Percentiles rank a stretch among this genome's conserved stretches.
These are phyloP conservation scores for Thoracochromis brauschi DNA, from an alignment of 2,113 vertebrate species.

Conservation along the genomic window DNA sequence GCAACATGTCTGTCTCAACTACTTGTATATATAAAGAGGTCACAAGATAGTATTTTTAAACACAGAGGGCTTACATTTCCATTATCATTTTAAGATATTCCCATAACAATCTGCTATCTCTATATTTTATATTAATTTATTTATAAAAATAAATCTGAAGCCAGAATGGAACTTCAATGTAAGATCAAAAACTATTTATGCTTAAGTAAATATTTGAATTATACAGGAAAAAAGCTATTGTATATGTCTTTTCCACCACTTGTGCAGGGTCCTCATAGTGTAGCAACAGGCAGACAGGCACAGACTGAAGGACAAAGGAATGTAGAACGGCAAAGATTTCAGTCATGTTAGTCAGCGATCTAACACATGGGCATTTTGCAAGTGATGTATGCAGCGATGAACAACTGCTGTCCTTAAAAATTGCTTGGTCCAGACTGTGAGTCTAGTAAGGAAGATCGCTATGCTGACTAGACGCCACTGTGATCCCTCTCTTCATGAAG, in stretches of 20 bases:
- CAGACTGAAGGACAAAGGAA: background rate
- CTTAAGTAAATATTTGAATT: background rate
- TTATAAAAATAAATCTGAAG: background rate
- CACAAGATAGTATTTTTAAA: background rate
- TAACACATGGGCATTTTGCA: slow-evolving; percentile 41
- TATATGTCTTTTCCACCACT: background rate
- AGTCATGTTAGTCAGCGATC: slow-evolving; percentile 22
- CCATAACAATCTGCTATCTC: background rate
- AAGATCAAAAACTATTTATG: fast-evolving
- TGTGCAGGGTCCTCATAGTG: background rate
- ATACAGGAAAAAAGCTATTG: background rate
- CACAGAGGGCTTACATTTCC: background rate
- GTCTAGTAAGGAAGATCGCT: slow-evolving; percentile 2
- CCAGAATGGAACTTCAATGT: background rate
- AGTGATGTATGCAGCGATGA: background rate
- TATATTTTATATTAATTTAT: background rate
- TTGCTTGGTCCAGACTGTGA: slow-evolving; percentile 16
- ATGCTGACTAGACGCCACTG: slow-evolving; percentile 34
- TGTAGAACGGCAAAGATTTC: slow-evolving; percentile 22
- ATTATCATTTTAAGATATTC: slow-evolving; percentile 3
- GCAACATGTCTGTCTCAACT: background rate
- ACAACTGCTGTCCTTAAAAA: slow-evolving; percentile 63
- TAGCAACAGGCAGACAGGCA: background rate
- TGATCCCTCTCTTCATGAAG: slow-evolving; percentile 27
- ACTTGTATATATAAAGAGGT: background rate